These are phyloP conservation scores for Drosophila ananassae DNA, from an alignment of 1,140 invertebrate genomes.

Conservation along the genomic window DNA sequence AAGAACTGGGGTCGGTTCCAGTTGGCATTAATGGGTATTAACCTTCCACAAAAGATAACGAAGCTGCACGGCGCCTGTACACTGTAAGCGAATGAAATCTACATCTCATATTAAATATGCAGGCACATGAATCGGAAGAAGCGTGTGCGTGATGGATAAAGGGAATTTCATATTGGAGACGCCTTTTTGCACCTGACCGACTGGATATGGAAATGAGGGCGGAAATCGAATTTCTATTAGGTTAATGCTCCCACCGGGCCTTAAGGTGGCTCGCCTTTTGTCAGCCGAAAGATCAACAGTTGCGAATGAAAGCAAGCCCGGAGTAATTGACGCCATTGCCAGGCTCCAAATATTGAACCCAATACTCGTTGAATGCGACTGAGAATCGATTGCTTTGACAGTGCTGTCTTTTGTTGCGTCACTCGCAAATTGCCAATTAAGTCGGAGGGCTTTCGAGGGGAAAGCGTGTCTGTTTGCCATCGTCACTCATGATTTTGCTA, in stretches of 20 bases:
- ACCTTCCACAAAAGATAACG: conserved; percentile 41
- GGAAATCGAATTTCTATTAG: conserved; percentile 36
- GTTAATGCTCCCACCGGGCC: conserved; percentile 7
- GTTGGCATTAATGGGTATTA: conserved; percentile 43
- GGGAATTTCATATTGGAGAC: conserved; percentile 27
- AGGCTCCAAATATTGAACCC: conserved; percentile 1
- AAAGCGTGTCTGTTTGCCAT: background rate
- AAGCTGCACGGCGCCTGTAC: conserved; percentile 9
- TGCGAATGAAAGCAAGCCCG: background rate
- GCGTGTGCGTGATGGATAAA: conserved; percentile 15
- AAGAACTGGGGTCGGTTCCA: conserved; percentile 15
- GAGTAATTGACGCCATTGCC: conserved; percentile 4
- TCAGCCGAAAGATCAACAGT: conserved; percentile 24
- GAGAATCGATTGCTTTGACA: conserved; percentile 29
- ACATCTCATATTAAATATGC: conserved; percentile 5
- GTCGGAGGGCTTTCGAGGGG: background rate
- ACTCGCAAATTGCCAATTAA: conserved; percentile 48
- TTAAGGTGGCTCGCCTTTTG: conserved; percentile 11
- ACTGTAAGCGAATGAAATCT: conserved; percentile 29
- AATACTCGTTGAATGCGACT: conserved; percentile 24
- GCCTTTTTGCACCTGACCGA: conserved; percentile 37
- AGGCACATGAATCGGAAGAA: conserved; percentile 40
- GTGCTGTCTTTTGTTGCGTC: conserved; percentile 18
- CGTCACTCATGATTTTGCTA: conserved; percentile 13
- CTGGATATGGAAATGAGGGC: conserved; percentile 52